These are phyloP conservation scores for Microctenopoma lineatum DNA, from an alignment of 2,797 vertebrate species.

Conservation along the genomic window DNA sequence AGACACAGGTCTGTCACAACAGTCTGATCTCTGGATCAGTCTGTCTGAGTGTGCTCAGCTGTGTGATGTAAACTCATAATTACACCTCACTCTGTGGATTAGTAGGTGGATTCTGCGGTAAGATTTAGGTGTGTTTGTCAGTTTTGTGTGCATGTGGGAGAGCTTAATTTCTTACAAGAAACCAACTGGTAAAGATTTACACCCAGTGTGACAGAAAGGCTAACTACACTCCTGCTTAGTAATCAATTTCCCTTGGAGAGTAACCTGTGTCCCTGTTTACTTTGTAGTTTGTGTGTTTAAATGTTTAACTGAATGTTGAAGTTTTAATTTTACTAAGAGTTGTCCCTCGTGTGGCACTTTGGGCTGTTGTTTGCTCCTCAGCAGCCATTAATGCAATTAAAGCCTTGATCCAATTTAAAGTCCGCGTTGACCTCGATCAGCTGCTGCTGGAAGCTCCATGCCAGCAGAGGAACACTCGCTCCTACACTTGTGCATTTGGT, in stretches of 20 bases:
- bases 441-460: slow-evolving; percentile 38
- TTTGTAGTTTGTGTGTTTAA: neutral
- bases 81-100: slow-evolving; percentile 7
- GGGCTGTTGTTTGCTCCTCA: slow-evolving; percentile 54
- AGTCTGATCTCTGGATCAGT: slow-evolving; percentile 66
- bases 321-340: slow-evolving; percentile 23
- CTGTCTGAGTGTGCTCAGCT: slow-evolving; percentile 40
- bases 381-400: slow-evolving; percentile 56
- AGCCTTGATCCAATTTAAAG: slow-evolving; percentile 64
- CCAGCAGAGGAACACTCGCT: slow-evolving; percentile 16
- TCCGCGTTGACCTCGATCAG: slow-evolving; percentile 33
- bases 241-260: neutral
- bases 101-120: neutral
- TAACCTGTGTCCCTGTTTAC: neutral
- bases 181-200: slow-evolving; percentile 15
- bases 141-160: neutral
- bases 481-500: slow-evolving; percentile 8
- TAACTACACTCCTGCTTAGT: slow-evolving; percentile 7
- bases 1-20: slow-evolving; percentile 3
- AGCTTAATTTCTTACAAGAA: slow-evolving; percentile 27
- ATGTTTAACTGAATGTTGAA: neutral
- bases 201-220: neutral
- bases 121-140: slow-evolving; percentile 28
- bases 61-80: slow-evolving; percentile 46
- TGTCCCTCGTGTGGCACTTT: slow-evolving; percentile 23